Evolutionary conservation across 2,888 invertebrate genomes (phyloP).

Genomic region (Fabriciana adippe): DNA sequence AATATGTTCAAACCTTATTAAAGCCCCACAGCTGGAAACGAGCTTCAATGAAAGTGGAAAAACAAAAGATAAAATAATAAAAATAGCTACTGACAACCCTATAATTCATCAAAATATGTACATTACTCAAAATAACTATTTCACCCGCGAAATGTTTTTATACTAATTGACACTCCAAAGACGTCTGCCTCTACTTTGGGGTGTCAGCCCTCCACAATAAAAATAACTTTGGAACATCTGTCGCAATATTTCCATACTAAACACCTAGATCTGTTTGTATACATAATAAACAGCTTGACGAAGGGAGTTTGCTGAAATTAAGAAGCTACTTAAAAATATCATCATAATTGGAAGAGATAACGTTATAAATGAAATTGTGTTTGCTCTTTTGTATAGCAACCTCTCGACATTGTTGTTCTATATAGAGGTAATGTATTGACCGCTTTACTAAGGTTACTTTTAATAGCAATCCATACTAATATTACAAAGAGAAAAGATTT

Average conservation of each 20-base stretch:
- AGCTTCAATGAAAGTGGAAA: too few relatives aligned
- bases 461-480: too few relatives aligned
- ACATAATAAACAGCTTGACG: slow-evolving; percentile 2
- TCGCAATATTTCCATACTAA: slow-evolving; percentile 53
- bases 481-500: too few relatives aligned
- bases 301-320: not conserved
- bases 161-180: slow-evolving; percentile 53
- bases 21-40: too few relatives aligned
- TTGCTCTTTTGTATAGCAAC: too few relatives aligned
- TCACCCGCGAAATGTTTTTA: slow-evolving; percentile 33
- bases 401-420: too few relatives aligned
- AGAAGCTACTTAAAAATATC: not conserved
- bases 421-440: too few relatives aligned
- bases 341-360: too few relatives aligned
- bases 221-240: slow-evolving; percentile 68
- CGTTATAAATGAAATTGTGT: too few relatives aligned
- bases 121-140: slow-evolving; percentile 34
- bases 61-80: not conserved
- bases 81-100: slow-evolving; percentile 13
- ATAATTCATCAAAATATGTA: slow-evolving; percentile 22
- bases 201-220: slow-evolving; percentile 34
- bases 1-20: too few relatives aligned
- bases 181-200: slow-evolving; percentile 26
- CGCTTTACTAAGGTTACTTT: too few relatives aligned
- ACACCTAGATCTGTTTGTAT: slow-evolving; percentile 20